Evolutionary conservation across 2,797 vertebrate species (phyloP), one percentile per base, ranked within the genome.

Genomic region (Acrocephalus scirpaceus): DNA sequence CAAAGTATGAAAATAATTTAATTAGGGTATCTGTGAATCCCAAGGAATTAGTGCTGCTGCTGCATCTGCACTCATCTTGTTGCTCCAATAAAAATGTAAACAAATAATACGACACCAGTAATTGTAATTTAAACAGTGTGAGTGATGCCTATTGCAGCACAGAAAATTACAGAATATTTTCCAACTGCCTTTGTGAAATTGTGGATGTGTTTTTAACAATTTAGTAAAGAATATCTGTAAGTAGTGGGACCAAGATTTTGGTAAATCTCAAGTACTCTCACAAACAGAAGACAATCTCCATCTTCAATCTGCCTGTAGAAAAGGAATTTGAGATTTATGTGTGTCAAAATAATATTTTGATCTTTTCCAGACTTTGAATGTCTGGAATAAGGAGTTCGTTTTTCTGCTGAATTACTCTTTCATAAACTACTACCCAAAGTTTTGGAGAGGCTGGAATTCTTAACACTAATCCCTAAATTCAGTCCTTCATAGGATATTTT

Each of bases 51-150:
- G 70, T 78, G 30, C 34, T 91, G 76, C 74, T 95, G 60, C 91
- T 92, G 42, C 77, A 86, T 91, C 93, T 84, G 66, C 90, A 90
- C 87, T 93, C 69, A 8, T 94, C 66, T 73, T 84, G 42, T 45
- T 91, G 60, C 80, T 91, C 40, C 66, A 92, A 36, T 73, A 57
- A 88, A 86, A 86, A 36, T 60, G 54, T 56, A 92, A 92, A 88
- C 70, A 92, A 94, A 96, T 77, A 93, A 79, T 50, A 76, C 18
- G 44, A 78, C 62, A 86, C 16, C 47, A 90, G 48, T 38, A 72
- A 65, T 32, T 80, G 54, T 76, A 95, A 96, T 89, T 93, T 91
- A 81, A 94, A 74, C 72, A 86, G 91, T 3, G 57, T 62, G 62
- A 94, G 69, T 71, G 88, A 58, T 93, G 88, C 86, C 90, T 90